Evolutionary conservation across 2,797 vertebrate species (phyloP).

Genomic region (Pipistrellus pipistrellus): DNA sequence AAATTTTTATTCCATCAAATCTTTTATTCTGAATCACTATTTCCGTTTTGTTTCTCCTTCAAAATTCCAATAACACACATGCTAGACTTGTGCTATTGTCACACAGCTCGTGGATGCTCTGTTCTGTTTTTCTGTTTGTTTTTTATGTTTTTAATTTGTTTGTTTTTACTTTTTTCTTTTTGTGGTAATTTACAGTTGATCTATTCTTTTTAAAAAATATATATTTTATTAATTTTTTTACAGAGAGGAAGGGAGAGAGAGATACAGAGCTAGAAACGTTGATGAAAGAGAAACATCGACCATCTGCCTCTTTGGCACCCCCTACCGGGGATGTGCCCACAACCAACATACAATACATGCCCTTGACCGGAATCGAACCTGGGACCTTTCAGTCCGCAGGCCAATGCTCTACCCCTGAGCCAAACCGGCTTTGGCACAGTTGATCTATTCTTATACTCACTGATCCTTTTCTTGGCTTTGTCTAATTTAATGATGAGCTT

Average conservation of each 20-base stretch:
- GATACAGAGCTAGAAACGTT: no score
- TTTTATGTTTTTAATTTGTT: neutral
- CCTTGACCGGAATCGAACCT: no score
- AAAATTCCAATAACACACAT: neutral
- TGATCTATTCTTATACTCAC: neutral
- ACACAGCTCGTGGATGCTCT: neutral
- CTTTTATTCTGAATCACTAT: neutral
- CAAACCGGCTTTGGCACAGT: no score
- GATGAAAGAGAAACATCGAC: no score
- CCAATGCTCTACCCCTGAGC: no score
- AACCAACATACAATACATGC: no score
- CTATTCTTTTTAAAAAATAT: no score
- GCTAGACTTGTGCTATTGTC: neutral
- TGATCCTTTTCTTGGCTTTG: conserved; percentile 2
- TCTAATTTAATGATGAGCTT: conserved; percentile 1
- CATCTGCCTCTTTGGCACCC: no score
- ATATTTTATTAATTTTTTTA: no score
- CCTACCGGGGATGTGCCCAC: no score
- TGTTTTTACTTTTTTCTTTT: neutral
- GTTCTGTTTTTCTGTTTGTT: neutral
- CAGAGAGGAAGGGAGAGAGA: no score
- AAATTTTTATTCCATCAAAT: neutral
- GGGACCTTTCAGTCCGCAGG: no score
- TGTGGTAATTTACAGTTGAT: neutral
- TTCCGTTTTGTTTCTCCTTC: neutral